Base-by-base conservation (phyloP, 2,797 vertebrate species). In the Enteromius argenteus region DNA sequence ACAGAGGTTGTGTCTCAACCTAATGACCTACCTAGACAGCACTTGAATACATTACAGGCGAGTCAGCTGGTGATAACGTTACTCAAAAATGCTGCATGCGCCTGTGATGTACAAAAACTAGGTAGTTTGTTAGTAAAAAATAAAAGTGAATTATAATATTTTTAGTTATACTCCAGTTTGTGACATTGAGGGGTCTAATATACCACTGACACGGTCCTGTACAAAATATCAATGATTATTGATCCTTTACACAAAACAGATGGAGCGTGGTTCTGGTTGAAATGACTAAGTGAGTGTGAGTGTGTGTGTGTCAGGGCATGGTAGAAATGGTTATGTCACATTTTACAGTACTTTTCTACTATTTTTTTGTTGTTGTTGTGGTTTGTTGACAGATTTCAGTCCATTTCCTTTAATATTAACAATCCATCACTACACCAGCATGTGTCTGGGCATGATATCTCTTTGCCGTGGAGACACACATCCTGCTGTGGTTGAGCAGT, bases 401-500 rank as follows among this genome's bases (percentile, higher is more conserved):
- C 21, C 2, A 44, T 42, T 71, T 81, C 2, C 11, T 58, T 72
- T 69, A 56, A 53, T 69, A 69, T 21, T 60, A 72, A 23, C 11
- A 35, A 15, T 62, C 19, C 35, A 60, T 81, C 37, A n/a, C n/a
- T 49, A 62, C 13, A 3, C 19, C n/a, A 49, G 19, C 30, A 27
- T 49, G 1, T 69, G 58, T 60, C 39, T 46, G 32, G 10, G 21
- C 0, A 30, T 42, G 30, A 30, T 82, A 23, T 49, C 42, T 15
- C 19, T 27, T 80, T 83, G 66, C 69, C 44, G 30, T 79, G 77
- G 60, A 85, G 72, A 87, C 39, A 51, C 27, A 51, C 85, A 88
- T 87, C 69, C 79, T 87, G 53, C 81, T 84, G 84, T 85, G 84
- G 81, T 80, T 88, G 23, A 85, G 68, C 23, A 21, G 46, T 68